Evolutionary conservation across 2,888 invertebrate genomes (phyloP).

Genomic region (Orthosia incerta): DNA sequence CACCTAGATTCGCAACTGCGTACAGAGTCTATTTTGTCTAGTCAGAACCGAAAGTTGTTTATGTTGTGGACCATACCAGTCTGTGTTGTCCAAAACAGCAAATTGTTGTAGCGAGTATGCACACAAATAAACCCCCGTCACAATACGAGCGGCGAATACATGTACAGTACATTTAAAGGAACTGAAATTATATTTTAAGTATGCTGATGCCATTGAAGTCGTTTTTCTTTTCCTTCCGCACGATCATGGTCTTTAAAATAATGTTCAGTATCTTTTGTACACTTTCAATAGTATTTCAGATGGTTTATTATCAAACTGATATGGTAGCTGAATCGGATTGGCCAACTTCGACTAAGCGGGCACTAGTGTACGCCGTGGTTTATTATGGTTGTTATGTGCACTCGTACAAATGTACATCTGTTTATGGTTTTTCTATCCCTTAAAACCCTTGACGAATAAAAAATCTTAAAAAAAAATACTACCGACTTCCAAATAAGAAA

Average conservation of each 20-base stretch:
- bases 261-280: background rate
- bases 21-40: too few species aligned
- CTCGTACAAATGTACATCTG: too few species aligned
- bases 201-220: background rate
- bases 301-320: too few species aligned
- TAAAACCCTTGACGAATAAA: too few species aligned
- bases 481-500: too few species aligned
- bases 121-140: background rate
- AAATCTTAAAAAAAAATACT: too few species aligned
- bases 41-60: background rate
- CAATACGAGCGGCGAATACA: background rate
- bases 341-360: too few species aligned
- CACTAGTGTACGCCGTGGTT: too few species aligned
- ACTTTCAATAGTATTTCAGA: too few species aligned
- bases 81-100: background rate
- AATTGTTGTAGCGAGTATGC: background rate
- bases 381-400: too few species aligned
- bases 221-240: background rate
- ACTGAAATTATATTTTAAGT: background rate
- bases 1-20: background rate
- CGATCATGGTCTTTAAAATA: background rate
- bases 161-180: background rate
- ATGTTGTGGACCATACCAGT: background rate
- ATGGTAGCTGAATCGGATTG: too few species aligned
- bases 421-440: too few species aligned